A percentile compares a stretch with the other conserved stretches of the same genome.
These are phyloP conservation scores for Syritta pipiens DNA, from an alignment of 2,888 invertebrate species.

Conservation along the genomic window DNA sequence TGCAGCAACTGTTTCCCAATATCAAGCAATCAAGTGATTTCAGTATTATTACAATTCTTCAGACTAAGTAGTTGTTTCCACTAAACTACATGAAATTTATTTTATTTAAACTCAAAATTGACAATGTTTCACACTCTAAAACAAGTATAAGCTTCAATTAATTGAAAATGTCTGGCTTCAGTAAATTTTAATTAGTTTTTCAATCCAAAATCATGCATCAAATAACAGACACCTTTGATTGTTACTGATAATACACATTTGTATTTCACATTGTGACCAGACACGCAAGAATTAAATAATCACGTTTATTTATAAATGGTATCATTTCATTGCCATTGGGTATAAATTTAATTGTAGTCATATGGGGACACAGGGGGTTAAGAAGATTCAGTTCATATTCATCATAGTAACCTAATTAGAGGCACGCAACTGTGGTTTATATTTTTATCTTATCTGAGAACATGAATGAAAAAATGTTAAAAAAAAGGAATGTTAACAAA, in stretches of 20 bases:
- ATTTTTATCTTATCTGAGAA: background rate
- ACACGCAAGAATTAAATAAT: conserved; percentile 5
- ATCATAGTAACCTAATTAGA: conserved; percentile 9
- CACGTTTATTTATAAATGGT: conserved; percentile 11
- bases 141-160: background rate
- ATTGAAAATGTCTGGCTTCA: too few species aligned
- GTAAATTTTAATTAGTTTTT: too few species aligned
- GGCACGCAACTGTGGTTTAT: background rate
- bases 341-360: background rate
- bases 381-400: background rate
- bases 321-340: background rate
- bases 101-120: too few species aligned
- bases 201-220: too few species aligned
- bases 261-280: background rate
- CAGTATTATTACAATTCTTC: background rate
- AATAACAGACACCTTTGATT: too few species aligned
- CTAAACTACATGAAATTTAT: too few species aligned
- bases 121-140: background rate
- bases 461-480: background rate
- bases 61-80: background rate
- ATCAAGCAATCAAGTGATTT: background rate
- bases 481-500: conserved; percentile 16
- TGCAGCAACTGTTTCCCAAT: background rate
- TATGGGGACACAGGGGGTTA: too few species aligned
- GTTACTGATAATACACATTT: too few species aligned